A percentile compares a stretch with the other conserved stretches of the same genome.
phyloP scores from a whole-genome alignment of 2,888 invertebrate species.

The Subacronicta megacephala region DNA sequence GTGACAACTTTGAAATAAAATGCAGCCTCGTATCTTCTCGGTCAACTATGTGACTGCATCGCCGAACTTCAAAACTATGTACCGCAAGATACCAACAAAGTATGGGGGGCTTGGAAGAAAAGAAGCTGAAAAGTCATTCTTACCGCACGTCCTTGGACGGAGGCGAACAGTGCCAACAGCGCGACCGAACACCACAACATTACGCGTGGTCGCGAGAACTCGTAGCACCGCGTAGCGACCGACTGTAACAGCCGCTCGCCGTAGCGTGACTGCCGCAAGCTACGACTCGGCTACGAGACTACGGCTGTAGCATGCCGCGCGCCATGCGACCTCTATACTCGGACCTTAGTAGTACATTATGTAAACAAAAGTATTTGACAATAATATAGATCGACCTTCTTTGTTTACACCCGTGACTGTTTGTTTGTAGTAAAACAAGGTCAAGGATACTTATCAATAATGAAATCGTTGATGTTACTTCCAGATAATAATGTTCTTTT shows the following conservation, averaged over 20 bases:
- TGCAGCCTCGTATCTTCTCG: conserved; percentile 7
- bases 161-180: conserved; percentile 81
- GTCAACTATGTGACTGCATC: conserved; percentile 24
- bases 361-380: conserved; percentile 83
- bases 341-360: conserved; percentile 76
- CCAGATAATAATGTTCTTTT: conserved; percentile 33
- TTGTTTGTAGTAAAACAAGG: conserved; percentile 48
- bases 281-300: conserved; percentile 64
- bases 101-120: conserved; percentile 32
- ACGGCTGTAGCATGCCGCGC: conserved; percentile 52
- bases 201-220: conserved; percentile 73
- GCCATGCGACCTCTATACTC: conserved; percentile 55
- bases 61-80: conserved; percentile 55
- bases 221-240: conserved; percentile 74
- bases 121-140: conserved; percentile 67
- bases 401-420: conserved; percentile 51
- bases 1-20: conserved; percentile 14
- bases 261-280: conserved; percentile 86
- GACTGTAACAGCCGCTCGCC: conserved; percentile 71
- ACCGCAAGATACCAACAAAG: conserved; percentile 41
- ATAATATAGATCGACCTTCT: conserved; percentile 71
- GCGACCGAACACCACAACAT: conserved; percentile 80
- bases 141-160: conserved; percentile 87
- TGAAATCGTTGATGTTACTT: conserved; percentile 37
- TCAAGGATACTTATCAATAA: conserved; percentile 50